These are phyloP conservation scores for Poecile atricapillus DNA, from an alignment of 2,113 vertebrate species.

Conservation along the genomic window DNA sequence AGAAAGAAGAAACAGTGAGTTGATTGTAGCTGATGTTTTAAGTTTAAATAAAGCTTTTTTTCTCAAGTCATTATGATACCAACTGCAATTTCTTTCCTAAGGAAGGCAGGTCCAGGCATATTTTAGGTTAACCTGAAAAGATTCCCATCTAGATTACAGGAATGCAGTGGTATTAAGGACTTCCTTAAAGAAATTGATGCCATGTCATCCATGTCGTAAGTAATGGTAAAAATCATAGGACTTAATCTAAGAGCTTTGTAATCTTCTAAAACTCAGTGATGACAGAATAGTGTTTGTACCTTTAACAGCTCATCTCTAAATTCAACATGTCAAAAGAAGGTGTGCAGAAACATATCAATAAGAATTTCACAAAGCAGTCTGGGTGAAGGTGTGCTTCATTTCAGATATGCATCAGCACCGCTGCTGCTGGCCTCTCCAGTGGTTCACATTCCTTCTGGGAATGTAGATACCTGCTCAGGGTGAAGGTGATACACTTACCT, in stretches of 20 bases:
- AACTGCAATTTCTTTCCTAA: neutral
- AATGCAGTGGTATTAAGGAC: neutral
- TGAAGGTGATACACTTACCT: neutral
- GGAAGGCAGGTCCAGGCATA: neutral
- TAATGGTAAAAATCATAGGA: neutral
- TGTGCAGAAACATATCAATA: neutral
- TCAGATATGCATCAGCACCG: neutral
- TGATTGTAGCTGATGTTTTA: neutral
- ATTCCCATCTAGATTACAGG: neutral
- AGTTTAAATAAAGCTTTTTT: neutral
- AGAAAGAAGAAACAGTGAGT: neutral
- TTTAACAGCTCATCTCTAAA: neutral
- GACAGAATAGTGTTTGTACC: neutral
- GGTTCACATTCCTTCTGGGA: neutral
- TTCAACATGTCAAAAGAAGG: neutral
- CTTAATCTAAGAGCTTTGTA: neutral
- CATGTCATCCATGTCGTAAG: neutral
- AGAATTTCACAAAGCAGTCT: neutral
- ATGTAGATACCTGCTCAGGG: accelerated
- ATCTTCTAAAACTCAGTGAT: neutral
- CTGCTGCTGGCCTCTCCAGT: neutral
- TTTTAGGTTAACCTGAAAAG: neutral
- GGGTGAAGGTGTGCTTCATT: neutral
- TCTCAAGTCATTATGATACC: neutral
- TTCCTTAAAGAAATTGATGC: neutral